Evolutionary conservation across 1,140 invertebrate species (phyloP), one percentile per base, ranked within the genome.

Genomic region (Fopius arisanus): DNA sequence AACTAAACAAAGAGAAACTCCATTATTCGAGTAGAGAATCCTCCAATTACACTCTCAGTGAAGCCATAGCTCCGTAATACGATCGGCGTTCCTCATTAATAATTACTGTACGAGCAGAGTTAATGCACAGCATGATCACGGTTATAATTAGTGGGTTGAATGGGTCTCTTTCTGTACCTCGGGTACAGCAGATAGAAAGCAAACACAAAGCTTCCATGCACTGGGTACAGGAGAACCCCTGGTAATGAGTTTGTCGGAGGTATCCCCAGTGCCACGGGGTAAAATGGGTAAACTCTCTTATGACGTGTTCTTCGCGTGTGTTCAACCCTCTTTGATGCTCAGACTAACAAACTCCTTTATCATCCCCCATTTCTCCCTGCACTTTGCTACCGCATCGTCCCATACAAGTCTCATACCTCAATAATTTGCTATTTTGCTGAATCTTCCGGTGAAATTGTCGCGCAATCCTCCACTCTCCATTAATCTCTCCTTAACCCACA

Each of bases 71-170:
- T 48, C 68, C 29, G 75, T 81, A 81, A 81, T 77, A 73, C 77
- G 77, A 83, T 82, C 76, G 73, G 67, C 79, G 74, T 73, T 72
- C 71, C 78, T 79, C 81, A 77, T 83, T 83, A 83, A 83, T 81
- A 82, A 83, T 83, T 83, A 81, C 73, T 71, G 78, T 79, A 75
- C 75, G 76, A 78, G 79, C 75, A 78, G 76, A 81, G 76, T 77
- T 80, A 81, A 81, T 81, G 77, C 78, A 37, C 71, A 75, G 43
- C 73, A 74, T 74, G 76, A 79, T 79, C 79, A 78, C 73, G 78
- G 43, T 79, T 77, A 80, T 83, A 83, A 83, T 83, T 83, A 82
- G 80, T 78, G 63, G 54, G 62, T 67, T 72, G 29, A 41, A 54
- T 70, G 12, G 16, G 62, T 71, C 26, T 67, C 41, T 67, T 40